These are phyloP conservation scores for Eristalis intricaria DNA, from an alignment of 2,888 invertebrate species.

Conservation along the genomic window DNA sequence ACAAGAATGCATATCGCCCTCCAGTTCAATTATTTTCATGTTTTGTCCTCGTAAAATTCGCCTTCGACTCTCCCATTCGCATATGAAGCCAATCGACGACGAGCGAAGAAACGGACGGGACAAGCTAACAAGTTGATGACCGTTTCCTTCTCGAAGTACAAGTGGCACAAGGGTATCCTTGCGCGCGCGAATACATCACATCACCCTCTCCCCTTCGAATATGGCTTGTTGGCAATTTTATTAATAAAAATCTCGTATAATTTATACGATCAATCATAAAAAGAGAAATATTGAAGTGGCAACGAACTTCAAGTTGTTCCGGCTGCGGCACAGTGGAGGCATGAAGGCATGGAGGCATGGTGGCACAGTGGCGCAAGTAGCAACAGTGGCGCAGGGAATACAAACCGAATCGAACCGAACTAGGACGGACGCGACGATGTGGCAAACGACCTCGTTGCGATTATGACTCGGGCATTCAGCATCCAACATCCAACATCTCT, in stretches of 20 bases:
- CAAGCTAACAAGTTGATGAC: constrained; percentile 48
- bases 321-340: constrained; percentile 17
- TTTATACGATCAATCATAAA: constrained; percentile 71
- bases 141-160: constrained; percentile 35
- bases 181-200: constrained; percentile 2
- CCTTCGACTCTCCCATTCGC: neutral
- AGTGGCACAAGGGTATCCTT: constrained; percentile 42
- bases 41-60: constrained; percentile 31
- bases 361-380: constrained; percentile 1
- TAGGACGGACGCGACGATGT: constrained; percentile 61
- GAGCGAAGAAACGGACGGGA: neutral
- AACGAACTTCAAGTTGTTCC: constrained; percentile 65
- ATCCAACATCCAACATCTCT: neutral
- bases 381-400: constrained; percentile 39
- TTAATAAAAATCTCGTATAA: constrained; percentile 69
- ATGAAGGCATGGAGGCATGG: neutral
- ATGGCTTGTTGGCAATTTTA: constrained; percentile 55
- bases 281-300: constrained; percentile 55
- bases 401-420: constrained; percentile 10
- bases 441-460: constrained; percentile 64
- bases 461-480: constrained; percentile 49
- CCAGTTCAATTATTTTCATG: constrained; percentile 40
- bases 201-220: neutral
- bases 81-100: neutral
- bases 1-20: constrained; percentile 11